Percentiles rank a stretch among this genome's conserved stretches.
These are phyloP conservation scores for Chromis chromis DNA, from an alignment of 2,797 vertebrate species.

Conservation along the genomic window DNA sequence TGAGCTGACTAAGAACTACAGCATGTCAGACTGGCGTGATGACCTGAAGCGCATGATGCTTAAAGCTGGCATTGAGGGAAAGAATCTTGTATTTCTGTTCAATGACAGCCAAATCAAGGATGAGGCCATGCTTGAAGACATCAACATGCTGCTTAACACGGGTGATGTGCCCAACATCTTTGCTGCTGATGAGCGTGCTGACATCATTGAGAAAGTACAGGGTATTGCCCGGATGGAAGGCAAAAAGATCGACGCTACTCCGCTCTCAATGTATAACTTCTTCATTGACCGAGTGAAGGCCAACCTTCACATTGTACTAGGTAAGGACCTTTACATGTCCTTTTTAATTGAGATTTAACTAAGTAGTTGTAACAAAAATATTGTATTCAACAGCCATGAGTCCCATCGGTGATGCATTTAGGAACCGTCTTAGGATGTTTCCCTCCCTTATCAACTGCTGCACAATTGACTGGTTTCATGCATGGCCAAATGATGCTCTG, in stretches of 20 bases:
- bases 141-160: conserved; percentile 94
- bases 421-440: conserved; percentile 94
- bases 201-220: conserved; percentile 93
- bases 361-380: conserved; percentile 9
- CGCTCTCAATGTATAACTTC: conserved; percentile 92
- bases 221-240: conserved; percentile 86
- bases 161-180: conserved; percentile 95
- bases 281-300: conserved; percentile 93
- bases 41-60: conserved; percentile 92
- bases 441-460: conserved; percentile 97
- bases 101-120: conserved; percentile 93
- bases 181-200: conserved; percentile 91
- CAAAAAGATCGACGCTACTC: conserved; percentile 88
- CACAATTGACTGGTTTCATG: conserved; percentile 96
- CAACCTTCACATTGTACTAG: conserved; percentile 94
- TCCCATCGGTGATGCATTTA: conserved; percentile 93
- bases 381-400: conserved; percentile 89
- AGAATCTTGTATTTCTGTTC: conserved; percentile 89
- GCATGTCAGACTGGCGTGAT: conserved; percentile 89
- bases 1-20: conserved; percentile 92
- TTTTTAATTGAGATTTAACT: background rate
- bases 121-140: conserved; percentile 92
- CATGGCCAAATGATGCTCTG: conserved; percentile 94
- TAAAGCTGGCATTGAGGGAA: conserved; percentile 87
- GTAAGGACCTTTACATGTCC: conserved; percentile 70